Evolutionary conservation across 1,140 invertebrate species (phyloP).

Genomic region (Brachionus asplanchnoidis): DNA sequence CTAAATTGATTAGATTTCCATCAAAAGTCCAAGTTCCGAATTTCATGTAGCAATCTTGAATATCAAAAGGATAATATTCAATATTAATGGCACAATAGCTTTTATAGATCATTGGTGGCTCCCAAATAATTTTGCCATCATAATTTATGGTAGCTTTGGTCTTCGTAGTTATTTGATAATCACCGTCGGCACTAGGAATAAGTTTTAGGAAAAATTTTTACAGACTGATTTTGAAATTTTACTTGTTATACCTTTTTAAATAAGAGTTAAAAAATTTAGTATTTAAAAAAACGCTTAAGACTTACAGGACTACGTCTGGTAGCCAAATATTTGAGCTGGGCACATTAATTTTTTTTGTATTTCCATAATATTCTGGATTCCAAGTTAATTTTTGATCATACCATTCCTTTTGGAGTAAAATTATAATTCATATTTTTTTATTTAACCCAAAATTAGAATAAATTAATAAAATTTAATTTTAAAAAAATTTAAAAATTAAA

Average conservation of each 20-base stretch:
- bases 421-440: no score
- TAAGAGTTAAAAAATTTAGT: neutral
- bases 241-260: slow-evolving; percentile 39
- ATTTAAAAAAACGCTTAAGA: neutral
- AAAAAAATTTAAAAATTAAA: neutral
- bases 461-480: neutral
- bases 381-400: slow-evolving; percentile 43
- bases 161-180: slow-evolving; percentile 61
- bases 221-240: neutral
- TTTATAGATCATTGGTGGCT: slow-evolving; percentile 97
- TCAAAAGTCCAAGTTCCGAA: slow-evolving; percentile 98
- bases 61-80: slow-evolving; percentile 92
- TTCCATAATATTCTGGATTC: slow-evolving; percentile 37
- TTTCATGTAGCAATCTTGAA: slow-evolving; percentile 89
- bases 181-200: slow-evolving; percentile 59
- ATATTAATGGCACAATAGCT: slow-evolving; percentile 84
- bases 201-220: neutral
- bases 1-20: slow-evolving; percentile 76
- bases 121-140: slow-evolving; percentile 88
- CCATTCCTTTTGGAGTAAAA: neutral
- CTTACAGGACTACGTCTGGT: slow-evolving; percentile 56
- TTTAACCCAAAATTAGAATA: no score
- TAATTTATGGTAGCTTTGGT: slow-evolving; percentile 63
- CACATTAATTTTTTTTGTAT: slow-evolving; percentile 43
- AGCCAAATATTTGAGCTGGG: slow-evolving; percentile 45